Evolutionary conservation across 2,797 vertebrate species (phyloP).

Genomic region (Leptatherina wallacei): DNA sequence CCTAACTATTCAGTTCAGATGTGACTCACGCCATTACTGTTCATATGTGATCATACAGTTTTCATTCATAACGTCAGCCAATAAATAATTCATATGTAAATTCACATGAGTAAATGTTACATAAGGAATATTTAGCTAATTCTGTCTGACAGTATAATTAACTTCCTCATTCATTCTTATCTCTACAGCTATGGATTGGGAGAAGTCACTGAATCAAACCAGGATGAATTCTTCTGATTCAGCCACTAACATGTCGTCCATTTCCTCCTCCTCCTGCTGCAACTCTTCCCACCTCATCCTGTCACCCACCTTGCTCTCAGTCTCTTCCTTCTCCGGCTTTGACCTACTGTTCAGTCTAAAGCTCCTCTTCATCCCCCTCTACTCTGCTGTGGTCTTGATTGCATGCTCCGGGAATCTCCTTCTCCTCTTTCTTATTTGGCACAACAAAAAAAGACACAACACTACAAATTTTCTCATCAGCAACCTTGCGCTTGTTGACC

Average conservation of each 20-base stretch:
- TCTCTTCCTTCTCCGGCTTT: conserved; percentile 83
- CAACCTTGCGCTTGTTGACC: conserved; percentile 87
- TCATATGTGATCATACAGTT: neutral
- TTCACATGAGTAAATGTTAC: neutral
- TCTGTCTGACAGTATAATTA: neutral
- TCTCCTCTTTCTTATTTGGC: conserved; percentile 86
- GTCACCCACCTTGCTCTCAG: conserved; percentile 24
- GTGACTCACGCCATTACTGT: conserved; percentile 14
- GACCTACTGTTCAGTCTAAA: conserved; percentile 87
- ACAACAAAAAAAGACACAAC: conserved; percentile 89
- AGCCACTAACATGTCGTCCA: conserved; percentile 11
- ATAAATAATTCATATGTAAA: neutral
- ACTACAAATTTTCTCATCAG: conserved; percentile 91
- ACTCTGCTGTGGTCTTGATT: conserved; percentile 82
- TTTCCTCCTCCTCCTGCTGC: conserved; percentile 42
- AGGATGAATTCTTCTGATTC: conserved; percentile 61
- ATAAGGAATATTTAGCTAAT: neutral
- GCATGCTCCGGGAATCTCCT: conserved; percentile 88
- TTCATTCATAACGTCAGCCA: neutral
- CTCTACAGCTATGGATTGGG: conserved; percentile 58
- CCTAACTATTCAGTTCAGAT: conserved; percentile 23
- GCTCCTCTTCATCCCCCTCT: conserved; percentile 88
- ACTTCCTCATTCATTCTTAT: conserved; percentile 1
- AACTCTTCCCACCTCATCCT: conserved; percentile 56
- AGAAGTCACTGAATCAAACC: conserved; percentile 71